Base-by-base conservation (phyloP, 1,140 invertebrate genomes). In the Cotesia chilonis region DNA sequence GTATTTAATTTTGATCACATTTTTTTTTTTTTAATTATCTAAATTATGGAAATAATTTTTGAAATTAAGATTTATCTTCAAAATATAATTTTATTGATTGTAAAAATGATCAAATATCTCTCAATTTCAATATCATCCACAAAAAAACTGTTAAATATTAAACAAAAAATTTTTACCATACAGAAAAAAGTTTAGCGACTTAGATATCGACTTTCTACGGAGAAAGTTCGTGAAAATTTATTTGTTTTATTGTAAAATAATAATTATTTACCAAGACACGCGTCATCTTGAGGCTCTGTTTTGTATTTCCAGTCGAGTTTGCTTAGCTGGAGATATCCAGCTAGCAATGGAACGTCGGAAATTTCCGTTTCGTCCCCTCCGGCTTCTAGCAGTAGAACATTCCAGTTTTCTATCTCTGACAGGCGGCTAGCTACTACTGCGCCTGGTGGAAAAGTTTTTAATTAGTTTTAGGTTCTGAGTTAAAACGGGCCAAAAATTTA, bases 231-330 rank as follows among this genome's bases (percentile, higher is more conserved):
- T 51, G 37, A 66, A 66, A 61, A 28, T 12, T 10, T 28, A 61
- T 17, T 7, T 17, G 35, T 28, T 7, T 35, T 9, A 28, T 9
- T 61, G 59, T 6, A 28, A 61, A 17, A 36, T 36, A 10, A 9
- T 10, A 63, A 63, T 36, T 35, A 12, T 28, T 47, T 47, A 47
- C 41, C 94, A 57, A 95, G 85, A 76, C 94, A 95, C 0, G 94
- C 92, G 72, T 90, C 90, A 55, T 92, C 91, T 38, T 95, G 96
- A 0, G 95, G 94, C 76, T 96, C 94, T 0, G 94, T 97, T 85
- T 95, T 95, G 83, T 97, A 98, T 73, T 92, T 90, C 95, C 96
- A 98, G 83, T 98, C 96, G 64, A 96, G 84, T 80, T 94, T 93
- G 64, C 93, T 94, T 63, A 96, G 86, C 84, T 97, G 95, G 7